Evolutionary conservation across 2,888 invertebrate species (phyloP), one percentile per base, ranked within the genome.

Genomic region (Oxycera nigricornis): DNA sequence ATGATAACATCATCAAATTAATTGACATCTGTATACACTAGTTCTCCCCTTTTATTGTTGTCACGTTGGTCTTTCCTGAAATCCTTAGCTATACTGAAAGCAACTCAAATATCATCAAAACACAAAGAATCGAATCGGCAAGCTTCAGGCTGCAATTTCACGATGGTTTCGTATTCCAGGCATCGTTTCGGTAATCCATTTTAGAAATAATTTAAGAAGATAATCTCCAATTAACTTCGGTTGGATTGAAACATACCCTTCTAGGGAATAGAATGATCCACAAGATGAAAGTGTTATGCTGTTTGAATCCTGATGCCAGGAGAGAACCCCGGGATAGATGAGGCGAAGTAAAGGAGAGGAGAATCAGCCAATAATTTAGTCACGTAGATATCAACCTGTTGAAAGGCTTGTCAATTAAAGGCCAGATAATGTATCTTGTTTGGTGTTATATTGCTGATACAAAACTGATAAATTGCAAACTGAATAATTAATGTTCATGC

Each of bases 171-270:
- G 70, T 70, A 70, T 70, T 70, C 70, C 24, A 35, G 52, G 52
- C 55, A 31, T 70, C 70, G 70, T 70, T 70, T 70, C 70, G 52
- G 55, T 55, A 70, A 70, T 70, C 70, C 70, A 70, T 70, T 70
- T 70, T 70, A 52, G 55, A 31, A 70, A 55, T 70, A 70, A 70
- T 70, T 70, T 70, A 55, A 70, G 70, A 52, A 70, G 70, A 70
- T 70, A 70, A 70, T 70, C 70, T 70, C 70, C 70, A 70, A 70
- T 70, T 70, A 55, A 70, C 70, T 70, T 55, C 55, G 70, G 70
- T 70, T 70, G 28, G 55, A 52, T 55, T 55, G 70, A 55, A 65
- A 22, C 65, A 28, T 52, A 52, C 55, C 68, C 70, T 70, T 70
- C 68, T n/a, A 39, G 39, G 20, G 11, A n/a, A 50, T 17, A 4